Conservation (phyloP, 2,113 vertebrate genomes). For the Melospiza georgiana region DNA sequence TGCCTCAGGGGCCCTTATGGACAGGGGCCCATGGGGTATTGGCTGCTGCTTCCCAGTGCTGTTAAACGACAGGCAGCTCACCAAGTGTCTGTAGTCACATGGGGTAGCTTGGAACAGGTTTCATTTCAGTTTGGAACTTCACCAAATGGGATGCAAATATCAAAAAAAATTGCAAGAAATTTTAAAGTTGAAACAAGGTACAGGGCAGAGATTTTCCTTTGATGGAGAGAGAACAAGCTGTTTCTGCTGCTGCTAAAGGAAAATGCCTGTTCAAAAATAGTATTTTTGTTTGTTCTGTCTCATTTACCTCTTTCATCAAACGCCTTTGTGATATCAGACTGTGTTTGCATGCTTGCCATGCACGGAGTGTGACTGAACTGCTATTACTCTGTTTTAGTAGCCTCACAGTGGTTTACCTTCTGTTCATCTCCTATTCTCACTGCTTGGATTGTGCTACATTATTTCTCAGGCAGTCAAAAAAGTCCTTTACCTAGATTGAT, state of each 20-base stretch:
- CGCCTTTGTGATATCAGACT: neutral
- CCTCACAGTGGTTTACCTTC: neutral
- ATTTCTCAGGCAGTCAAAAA: neutral
- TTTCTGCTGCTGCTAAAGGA: neutral
- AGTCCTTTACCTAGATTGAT: neutral
- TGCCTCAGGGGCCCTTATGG: slow-evolving; percentile 40
- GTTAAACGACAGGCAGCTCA: slow-evolving; percentile 1
- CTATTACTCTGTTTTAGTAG: neutral
- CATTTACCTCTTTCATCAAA: slow-evolving; percentile 16
- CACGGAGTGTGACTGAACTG: neutral
- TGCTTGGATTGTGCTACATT: neutral
- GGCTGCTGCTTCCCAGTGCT: neutral
- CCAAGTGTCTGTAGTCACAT: neutral
- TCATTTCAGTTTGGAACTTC: neutral
- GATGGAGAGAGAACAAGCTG: neutral
- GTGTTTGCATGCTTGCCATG: neutral
- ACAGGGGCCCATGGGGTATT: neutral
- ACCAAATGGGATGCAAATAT: neutral
- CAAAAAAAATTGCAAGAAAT: neutral
- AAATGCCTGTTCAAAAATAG: neutral
- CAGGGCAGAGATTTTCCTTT: neutral
- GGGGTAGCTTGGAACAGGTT: neutral
- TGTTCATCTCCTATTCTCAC: neutral
- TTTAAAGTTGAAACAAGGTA: neutral
- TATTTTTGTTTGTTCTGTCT: slow-evolving; percentile 2